These are phyloP conservation scores for Orthosia gothica DNA, from an alignment of 2,888 invertebrate genomes.

Conservation along the genomic window DNA sequence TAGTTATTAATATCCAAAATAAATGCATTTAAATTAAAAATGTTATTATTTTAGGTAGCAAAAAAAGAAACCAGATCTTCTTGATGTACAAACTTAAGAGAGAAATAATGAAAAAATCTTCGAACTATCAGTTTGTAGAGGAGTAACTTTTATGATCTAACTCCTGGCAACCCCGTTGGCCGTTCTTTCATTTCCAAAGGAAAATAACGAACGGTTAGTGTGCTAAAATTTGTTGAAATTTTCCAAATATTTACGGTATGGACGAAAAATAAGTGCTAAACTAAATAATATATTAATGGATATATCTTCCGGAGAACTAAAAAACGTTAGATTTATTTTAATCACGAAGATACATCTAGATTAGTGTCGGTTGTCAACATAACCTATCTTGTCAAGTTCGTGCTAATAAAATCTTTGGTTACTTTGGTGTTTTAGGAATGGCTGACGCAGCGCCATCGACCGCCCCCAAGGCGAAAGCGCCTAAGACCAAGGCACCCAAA, in stretches of 20 bases:
- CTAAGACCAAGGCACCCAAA: slow-evolving; percentile 92
- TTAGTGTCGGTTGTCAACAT: slow-evolving; percentile 87
- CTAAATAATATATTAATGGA: slow-evolving; percentile 48
- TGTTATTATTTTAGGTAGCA: background rate
- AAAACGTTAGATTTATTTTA: slow-evolving; percentile 74
- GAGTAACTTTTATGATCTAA: background rate
- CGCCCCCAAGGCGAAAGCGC: slow-evolving; percentile 89
- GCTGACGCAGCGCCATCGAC: slow-evolving; percentile 92
- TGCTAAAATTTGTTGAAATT: slow-evolving; percentile 70
- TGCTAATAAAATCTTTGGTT: slow-evolving; percentile 62
- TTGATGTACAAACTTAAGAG: background rate
- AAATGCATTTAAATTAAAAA: background rate
- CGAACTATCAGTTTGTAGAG: background rate
- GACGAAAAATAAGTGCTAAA: slow-evolving; percentile 71
- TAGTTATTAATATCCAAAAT: background rate
- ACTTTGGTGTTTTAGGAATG: slow-evolving; percentile 90
- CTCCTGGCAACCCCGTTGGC: slow-evolving; percentile 77
- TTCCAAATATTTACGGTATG: slow-evolving; percentile 55
- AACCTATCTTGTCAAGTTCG: slow-evolving; percentile 78
- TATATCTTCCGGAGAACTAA: slow-evolving; percentile 41
- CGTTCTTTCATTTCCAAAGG: slow-evolving; percentile 85
- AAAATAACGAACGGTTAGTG: slow-evolving; percentile 87
- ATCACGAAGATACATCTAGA: slow-evolving; percentile 79
- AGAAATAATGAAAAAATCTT: background rate
- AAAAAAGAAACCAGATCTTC: background rate